Conservation (phyloP, 2,113 vertebrate species). For the Kobus ellipsiprymnus region DNA sequence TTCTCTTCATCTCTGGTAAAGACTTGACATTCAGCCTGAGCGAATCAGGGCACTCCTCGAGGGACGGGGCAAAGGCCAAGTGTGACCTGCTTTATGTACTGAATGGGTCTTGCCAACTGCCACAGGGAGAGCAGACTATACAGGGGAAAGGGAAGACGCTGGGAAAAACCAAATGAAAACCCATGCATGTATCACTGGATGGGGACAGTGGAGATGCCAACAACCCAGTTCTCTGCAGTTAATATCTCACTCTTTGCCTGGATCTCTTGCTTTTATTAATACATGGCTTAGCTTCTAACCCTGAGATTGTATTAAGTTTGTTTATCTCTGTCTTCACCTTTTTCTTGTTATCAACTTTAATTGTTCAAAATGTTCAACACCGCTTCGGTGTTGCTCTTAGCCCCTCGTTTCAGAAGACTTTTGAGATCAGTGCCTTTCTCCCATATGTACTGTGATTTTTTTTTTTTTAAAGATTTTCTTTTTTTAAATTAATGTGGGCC, state of each 20-base stretch:
- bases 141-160: background rate
- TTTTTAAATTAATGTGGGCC: background rate
- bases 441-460: background rate
- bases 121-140: background rate
- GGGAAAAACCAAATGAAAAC: background rate
- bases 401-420: background rate
- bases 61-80: background rate
- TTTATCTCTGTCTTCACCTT: background rate
- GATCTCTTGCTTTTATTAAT: background rate
- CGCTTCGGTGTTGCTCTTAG: background rate
- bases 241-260: background rate
- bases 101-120: background rate
- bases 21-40: background rate
- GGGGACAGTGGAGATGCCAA: rapidly evolving
- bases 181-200: rapidly evolving
- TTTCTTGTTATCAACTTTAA: background rate
- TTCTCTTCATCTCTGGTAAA: rapidly evolving
- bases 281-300: background rate
- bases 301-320: background rate
- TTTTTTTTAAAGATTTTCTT: background rate
- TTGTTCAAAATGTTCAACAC: background rate
- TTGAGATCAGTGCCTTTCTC: background rate
- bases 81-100: background rate
- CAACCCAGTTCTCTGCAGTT: background rate
- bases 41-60: background rate